A percentile compares a stretch with the other conserved stretches of the same genome.
phyloP scores from a whole-genome alignment of 35 echinoderm and acorn worm genomes.

The Anneissia japonica region DNA sequence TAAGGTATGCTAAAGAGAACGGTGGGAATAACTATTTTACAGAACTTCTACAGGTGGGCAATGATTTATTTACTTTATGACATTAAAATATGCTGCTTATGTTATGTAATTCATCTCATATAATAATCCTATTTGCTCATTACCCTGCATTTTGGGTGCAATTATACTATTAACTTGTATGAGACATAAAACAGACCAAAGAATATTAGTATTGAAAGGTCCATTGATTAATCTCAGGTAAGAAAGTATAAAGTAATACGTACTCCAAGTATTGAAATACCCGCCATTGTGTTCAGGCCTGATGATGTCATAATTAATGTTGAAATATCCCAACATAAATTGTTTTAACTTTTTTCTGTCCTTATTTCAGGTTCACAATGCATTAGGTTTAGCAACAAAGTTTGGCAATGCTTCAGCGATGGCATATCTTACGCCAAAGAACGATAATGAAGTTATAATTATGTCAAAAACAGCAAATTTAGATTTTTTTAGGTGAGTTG shows the following conservation, averaged over 20 bases:
- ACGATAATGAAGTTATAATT: conserved; percentile 71
- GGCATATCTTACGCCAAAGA: conserved; percentile 60
- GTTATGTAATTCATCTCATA: no score
- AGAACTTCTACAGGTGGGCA: conserved; percentile 30
- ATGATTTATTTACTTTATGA: neutral
- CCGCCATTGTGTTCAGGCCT: no score
- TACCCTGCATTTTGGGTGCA: no score
- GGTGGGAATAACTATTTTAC: conserved; percentile 32
- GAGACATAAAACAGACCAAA: no score
- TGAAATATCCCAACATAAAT: no score
- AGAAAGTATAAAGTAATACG: no score
- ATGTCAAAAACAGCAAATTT: conserved; percentile 29
- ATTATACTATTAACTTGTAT: no score
- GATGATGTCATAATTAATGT: no score
- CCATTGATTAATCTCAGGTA: no score
- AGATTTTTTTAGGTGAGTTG: conserved; percentile 50
- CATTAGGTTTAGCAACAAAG: conserved; percentile 44
- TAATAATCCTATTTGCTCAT: no score
- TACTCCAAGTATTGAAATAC: no score
- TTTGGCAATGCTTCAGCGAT: conserved; percentile 64
- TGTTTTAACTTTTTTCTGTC: neutral
- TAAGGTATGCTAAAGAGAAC: conserved; percentile 17
- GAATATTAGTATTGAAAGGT: no score
- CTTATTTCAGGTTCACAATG: conserved; percentile 48
- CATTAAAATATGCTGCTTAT: conserved; percentile 6